These are phyloP conservation scores for Drymodes brunneopygia DNA, from an alignment of 2,113 vertebrate genomes.

Conservation along the genomic window DNA sequence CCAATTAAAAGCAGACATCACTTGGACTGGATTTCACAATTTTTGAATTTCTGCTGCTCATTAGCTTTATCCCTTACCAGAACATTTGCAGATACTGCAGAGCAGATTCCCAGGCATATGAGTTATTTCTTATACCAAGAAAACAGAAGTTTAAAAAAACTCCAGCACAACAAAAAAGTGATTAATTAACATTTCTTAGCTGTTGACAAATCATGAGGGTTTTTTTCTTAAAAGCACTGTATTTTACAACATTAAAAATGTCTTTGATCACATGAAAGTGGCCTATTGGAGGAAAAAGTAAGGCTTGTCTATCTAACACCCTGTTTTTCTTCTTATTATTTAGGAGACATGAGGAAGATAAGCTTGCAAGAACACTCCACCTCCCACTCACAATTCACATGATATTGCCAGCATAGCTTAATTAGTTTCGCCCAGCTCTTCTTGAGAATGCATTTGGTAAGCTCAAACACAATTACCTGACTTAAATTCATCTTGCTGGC, in stretches of 20 bases:
- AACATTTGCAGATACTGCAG: not conserved
- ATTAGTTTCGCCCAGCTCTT: not conserved
- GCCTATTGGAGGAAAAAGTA: not conserved
- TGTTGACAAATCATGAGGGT: not conserved
- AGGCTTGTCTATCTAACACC: not conserved
- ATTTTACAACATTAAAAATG: not conserved
- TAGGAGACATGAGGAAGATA: not conserved
- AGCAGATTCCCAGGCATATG: not conserved
- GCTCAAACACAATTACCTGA: conserved; percentile 63
- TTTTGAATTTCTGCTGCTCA: not conserved
- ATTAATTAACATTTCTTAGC: not conserved
- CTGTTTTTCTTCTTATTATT: not conserved
- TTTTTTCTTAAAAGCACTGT: not conserved
- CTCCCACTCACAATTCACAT: not conserved
- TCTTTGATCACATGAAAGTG: not conserved
- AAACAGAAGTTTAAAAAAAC: not conserved
- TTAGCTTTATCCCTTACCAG: not conserved
- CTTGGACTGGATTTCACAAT: not conserved
- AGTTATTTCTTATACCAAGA: not conserved
- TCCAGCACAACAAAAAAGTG: not conserved
- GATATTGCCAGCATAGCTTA: not conserved
- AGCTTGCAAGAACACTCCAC: not conserved
- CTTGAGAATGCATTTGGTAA: not conserved
- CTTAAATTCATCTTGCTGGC: conserved; percentile 27
- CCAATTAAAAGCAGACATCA: not conserved